Base-by-base conservation (phyloP, 2,797 vertebrate genomes). In the Gambelia wislizenii region DNA sequence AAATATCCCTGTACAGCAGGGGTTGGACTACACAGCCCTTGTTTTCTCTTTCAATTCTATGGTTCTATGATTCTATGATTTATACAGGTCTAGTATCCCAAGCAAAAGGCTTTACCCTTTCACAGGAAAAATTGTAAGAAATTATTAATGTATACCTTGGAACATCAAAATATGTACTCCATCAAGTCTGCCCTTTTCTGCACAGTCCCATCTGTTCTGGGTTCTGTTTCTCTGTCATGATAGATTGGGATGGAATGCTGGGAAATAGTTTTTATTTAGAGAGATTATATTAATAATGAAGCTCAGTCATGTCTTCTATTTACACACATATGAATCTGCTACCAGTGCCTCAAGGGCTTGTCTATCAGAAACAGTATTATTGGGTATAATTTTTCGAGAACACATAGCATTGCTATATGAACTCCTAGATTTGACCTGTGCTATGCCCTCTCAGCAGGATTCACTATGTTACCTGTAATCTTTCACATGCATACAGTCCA, bases 401-500 rank as follows among this genome's bases (percentile, higher is more conserved):
- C 89, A 86, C 74, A 88, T 92, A 83, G 82, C 87, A 72, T 76
- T 92, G 87, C 89, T 87, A 54, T 88, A 93, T 94, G 89, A 95
- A 96, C 91, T 94, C 94, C 94, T 94, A 91, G 92, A 95, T 94
- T 94, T 94, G 93, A 91, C 92, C 93, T 87, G 86, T 92, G 92
- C 89, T 95, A 92, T 95, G 92, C 94, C 93, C 93, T 96, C 96
- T 89, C 96, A 96, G 96, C 93, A 96, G 94, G 97, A 47, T 91
- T 86, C 83, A 90, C 89, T 82, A 89, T 88, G 91, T 97, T 94
- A 97, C 97, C 97, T 97, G 94, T 96, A 97, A 97, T 97, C 96
- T 97, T 96, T 96, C 94, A 94, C 95, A 94, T 94, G 95, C 82
- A 74, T 92, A 88, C 96, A 96, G 95, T 96, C 97, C 96, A 98